Evolutionary conservation across 2,888 invertebrate species (phyloP).

Genomic region (Andricus quercusramuli): DNA sequence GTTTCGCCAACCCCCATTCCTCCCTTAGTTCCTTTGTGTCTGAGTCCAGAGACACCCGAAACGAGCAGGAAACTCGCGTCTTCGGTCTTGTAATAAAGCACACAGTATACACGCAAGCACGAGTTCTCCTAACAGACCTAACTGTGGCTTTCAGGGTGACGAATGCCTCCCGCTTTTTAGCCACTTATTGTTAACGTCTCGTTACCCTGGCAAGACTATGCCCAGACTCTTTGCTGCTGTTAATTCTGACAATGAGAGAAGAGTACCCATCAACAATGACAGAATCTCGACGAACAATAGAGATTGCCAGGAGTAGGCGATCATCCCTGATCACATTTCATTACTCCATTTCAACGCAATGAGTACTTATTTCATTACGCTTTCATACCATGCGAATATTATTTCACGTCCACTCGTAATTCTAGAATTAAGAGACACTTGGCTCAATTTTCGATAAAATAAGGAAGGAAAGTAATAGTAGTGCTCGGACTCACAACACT

Average conservation of each 20-base stretch:
- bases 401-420: neutral
- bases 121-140: neutral
- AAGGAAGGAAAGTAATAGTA: too few species aligned
- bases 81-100: slow-evolving; percentile 27
- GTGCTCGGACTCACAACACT: too few species aligned
- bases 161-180: slow-evolving; percentile 33
- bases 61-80: slow-evolving; percentile 30
- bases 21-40: slow-evolving; percentile 11
- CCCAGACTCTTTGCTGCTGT: slow-evolving; percentile 45
- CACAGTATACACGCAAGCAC: slow-evolving; percentile 27
- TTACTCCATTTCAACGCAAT: neutral
- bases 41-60: slow-evolving; percentile 5
- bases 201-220: slow-evolving; percentile 1
- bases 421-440: neutral
- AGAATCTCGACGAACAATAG: slow-evolving; percentile 54
- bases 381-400: neutral
- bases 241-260: slow-evolving; percentile 56
- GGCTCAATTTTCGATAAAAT: too few species aligned
- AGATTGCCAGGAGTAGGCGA: slow-evolving; percentile 43
- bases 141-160: slow-evolving; percentile 17
- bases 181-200: slow-evolving; percentile 32
- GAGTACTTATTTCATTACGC: neutral
- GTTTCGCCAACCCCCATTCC: neutral
- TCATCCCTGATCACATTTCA: slow-evolving; percentile 24
- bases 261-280: slow-evolving; percentile 56